Conservation (phyloP, 92 coral and sea anemone genomes). For the Parazoanthus darwini region DNA sequence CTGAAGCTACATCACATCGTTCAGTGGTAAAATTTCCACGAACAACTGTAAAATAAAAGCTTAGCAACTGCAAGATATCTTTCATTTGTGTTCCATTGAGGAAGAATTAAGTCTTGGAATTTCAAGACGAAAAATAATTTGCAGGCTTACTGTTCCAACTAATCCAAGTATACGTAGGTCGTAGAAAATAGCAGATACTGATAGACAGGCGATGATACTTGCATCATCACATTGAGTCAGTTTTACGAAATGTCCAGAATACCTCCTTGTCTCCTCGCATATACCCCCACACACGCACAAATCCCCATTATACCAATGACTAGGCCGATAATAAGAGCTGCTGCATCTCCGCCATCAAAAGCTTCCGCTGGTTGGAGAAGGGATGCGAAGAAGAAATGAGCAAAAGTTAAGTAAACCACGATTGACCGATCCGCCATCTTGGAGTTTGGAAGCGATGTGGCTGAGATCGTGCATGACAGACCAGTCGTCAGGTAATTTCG, state of each 20-base stretch:
- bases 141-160: no score
- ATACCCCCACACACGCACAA: slow-evolving; percentile 98
- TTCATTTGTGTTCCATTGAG: no score
- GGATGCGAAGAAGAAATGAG: slow-evolving; percentile 61
- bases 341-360: slow-evolving; percentile 98
- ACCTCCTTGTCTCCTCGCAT: slow-evolving; percentile 96
- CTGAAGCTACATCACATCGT: no score
- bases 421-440: slow-evolving; percentile 31
- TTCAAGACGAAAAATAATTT: no score
- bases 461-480: slow-evolving; percentile 1
- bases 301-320: slow-evolving; percentile 95
- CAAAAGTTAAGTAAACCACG: background rate
- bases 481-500: slow-evolving; percentile 7
- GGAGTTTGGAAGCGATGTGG: slow-evolving; percentile 20
- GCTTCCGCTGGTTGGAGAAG: slow-evolving; percentile 90
- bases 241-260: background rate
- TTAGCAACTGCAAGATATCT: no score
- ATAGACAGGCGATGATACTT: no score
- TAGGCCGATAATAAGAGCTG: slow-evolving; percentile 94
- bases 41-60: no score
- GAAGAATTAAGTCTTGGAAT: no score
- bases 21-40: no score
- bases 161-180: no score
- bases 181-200: no score
- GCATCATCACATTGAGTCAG: no score